Evolutionary conservation across 1,140 invertebrate species (phyloP), one percentile per base, ranked within the genome.

Genomic region (Papilio machaon): DNA sequence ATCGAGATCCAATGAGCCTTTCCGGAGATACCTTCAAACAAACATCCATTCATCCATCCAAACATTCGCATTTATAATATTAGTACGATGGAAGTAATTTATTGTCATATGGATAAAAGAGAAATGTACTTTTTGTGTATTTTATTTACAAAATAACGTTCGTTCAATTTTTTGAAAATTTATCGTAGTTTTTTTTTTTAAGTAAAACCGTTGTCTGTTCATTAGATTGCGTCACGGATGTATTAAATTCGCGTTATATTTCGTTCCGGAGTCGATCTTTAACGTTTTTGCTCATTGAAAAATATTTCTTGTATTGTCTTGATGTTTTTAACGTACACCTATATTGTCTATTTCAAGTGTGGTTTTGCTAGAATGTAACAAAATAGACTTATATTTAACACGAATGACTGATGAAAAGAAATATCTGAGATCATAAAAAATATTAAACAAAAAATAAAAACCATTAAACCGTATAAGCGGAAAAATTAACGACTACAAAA

Each of bases 171-270:
- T 70, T 70, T 35, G 64, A 70, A 35, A 70, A 70, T 82, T 82
- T 83, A 82, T 64, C 49, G 64, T 35, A 23, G 70, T 52, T 81
- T 82, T 82, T 83, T 52, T 81, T 82, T 82, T 83, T 76, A 30
- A 81, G 54, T 30, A 73, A 81, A 81, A 81, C 81, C 52, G 30
- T 79, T 82, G 85, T 85, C 75, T 73, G 84, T 19, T 80, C 35
- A 79, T 46, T 83, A 58, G 83, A 88, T 83, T 73, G 85, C 86
- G 82, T 86, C 84, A 88, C 83, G 83, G 79, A 83, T 75, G 35
- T 75, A 84, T 83, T 46, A 74, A 85, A 82, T 83, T 82, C 82
- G 81, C 58, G 67, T 73, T 49, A 58, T 47, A 52, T 82, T 87
- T 87, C 81, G 86, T 81, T 84, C 30, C 82, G 46, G 60, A 75